Conservation (phyloP, 1,140 invertebrate species). For the Phthorimaea operculella region DNA sequence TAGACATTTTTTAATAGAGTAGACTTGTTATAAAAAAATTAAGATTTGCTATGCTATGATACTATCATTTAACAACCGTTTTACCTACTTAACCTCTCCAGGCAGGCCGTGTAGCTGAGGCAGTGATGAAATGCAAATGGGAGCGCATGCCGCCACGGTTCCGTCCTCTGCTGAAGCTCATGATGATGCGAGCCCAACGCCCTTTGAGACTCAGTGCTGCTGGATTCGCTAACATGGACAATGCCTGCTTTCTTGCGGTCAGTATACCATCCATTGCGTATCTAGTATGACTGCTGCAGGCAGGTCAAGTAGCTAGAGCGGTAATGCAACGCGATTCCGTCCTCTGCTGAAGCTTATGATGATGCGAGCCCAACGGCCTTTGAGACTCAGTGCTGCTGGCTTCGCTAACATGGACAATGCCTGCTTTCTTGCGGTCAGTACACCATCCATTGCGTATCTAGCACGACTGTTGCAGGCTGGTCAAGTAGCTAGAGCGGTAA, state of each 20-base stretch:
- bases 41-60: no score
- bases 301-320: no score
- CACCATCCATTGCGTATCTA: no score
- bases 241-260: slow-evolving; percentile 51
- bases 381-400: slow-evolving; percentile 44
- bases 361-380: slow-evolving; percentile 45
- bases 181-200: slow-evolving; percentile 46
- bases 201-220: slow-evolving; percentile 46
- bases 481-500: no score
- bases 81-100: slow-evolving; percentile 4
- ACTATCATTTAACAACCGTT: background rate
- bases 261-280: background rate
- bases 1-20: no score
- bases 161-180: slow-evolving; percentile 28
- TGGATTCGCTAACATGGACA: slow-evolving; percentile 53
- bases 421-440: slow-evolving; percentile 47
- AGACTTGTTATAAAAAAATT: no score
- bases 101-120: slow-evolving; percentile 39
- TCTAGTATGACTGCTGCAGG: no score
- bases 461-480: no score
- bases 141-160: slow-evolving; percentile 42
- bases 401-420: slow-evolving; percentile 53
- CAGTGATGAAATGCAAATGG: slow-evolving; percentile 51
- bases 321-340: slow-evolving; percentile 20
- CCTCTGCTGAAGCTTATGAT: slow-evolving; percentile 32